Base-by-base conservation (phyloP, 2,113 vertebrate genomes). In the Phoxinus phoxinus region DNA sequence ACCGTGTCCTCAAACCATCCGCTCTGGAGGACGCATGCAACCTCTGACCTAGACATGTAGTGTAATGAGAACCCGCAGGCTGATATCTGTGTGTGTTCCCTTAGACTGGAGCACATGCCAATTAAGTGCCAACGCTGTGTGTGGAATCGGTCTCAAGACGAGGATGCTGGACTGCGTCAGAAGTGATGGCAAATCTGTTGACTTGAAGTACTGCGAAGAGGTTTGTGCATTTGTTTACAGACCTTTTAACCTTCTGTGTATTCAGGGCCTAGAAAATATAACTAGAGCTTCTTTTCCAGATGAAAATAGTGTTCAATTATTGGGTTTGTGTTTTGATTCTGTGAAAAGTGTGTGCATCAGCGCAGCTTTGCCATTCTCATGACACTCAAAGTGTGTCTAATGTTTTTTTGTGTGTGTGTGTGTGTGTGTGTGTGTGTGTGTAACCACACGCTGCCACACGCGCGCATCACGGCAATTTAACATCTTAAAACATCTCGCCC, bases 31-130 rank as follows among this genome's bases (percentile, higher is more conserved):
- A 56, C 19, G 3, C 23, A 15, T 9, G 32, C 32, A 4, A 37
- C 19, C 58, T 61, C 77, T 79, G 77, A 79, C 35, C n/a, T 6
- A 44, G 21, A 61, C 56, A 2, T 79, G 77, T 44, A 25, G 56
- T 25, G 61, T 41, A 67, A 65, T 48, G 79, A 67, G 61, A 81
- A 30, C 23, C 41, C 74, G 61, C n/a, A 65, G 74, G 32, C 17
- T 76, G 58, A 81, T 58, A 77, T 73, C 17, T 80, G 67, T 59
- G 77, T 86, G 53, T 53, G 56, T 78, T 32, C 73, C 23, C 77
- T 86, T 92, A 99, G 98, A 99, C 89, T 99, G 98, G 98, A 99
- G 98, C 88, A 99, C 98, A 0, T 99, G 98, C 89, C 98, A 99
- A 94, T 95, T 99, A 85, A 99, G 97, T 5, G 95, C 97, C 51